Evolutionary conservation across 1,140 invertebrate species (phyloP).

Genomic region (Diachasma alloeum): DNA sequence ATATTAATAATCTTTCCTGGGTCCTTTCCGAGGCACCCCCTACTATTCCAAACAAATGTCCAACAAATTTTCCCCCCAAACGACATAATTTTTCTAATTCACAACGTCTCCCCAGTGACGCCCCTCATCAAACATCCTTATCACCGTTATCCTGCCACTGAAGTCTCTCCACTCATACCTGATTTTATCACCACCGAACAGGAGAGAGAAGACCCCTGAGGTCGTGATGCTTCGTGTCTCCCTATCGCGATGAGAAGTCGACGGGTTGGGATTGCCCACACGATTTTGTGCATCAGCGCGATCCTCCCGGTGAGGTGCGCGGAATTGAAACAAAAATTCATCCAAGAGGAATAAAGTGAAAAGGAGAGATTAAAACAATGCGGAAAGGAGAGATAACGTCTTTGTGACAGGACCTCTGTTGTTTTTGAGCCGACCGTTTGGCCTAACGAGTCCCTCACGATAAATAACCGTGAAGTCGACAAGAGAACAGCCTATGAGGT

Average conservation of each 20-base stretch:
- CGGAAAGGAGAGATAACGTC: conserved; percentile 29
- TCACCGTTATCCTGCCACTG: neutral
- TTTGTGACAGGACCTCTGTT: conserved; percentile 23
- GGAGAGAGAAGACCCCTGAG: conserved; percentile 21
- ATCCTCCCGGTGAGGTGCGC: neutral
- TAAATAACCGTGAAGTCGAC: conserved; percentile 50
- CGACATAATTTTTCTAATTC: no score
- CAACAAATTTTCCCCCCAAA: no score
- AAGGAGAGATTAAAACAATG: conserved; percentile 33
- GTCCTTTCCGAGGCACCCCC: no score
- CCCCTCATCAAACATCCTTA: neutral
- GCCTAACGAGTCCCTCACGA: conserved; percentile 52
- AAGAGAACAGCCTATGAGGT: neutral
- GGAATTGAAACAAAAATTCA: neutral
- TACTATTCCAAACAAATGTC: no score
- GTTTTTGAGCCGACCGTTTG: neutral
- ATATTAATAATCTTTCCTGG: no score
- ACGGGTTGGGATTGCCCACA: neutral
- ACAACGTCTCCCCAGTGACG: no score
- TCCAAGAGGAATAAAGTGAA: neutral
- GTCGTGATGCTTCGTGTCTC: conserved; percentile 26
- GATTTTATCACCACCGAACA: conserved; percentile 40
- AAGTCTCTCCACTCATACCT: neutral
- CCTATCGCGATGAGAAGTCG: conserved; percentile 33
- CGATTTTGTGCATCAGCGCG: neutral